phyloP scores from a whole-genome alignment of 1,140 invertebrate genomes.

The Rhizoglyphus robini region DNA sequence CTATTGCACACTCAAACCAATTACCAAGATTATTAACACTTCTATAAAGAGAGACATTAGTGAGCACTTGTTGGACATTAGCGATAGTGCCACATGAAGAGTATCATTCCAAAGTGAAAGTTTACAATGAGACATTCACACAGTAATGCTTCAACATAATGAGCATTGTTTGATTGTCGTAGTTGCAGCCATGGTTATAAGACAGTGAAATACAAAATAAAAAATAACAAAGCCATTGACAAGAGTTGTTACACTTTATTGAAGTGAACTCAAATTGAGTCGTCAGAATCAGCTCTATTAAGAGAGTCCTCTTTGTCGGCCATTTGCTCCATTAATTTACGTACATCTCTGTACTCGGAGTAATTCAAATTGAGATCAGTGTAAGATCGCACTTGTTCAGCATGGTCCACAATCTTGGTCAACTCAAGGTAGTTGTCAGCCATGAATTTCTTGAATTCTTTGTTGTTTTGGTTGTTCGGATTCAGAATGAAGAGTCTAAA shows the following conservation, averaged over 20 bases:
- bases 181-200: not conserved
- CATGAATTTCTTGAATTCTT: not conserved
- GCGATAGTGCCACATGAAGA: too few relatives aligned
- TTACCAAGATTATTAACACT: not conserved
- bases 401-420: not conserved
- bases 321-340: not conserved
- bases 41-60: not conserved
- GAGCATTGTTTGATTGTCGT: not conserved
- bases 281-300: not conserved
- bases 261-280: not conserved
- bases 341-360: not conserved
- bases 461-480: not conserved
- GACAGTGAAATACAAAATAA: too few relatives aligned
- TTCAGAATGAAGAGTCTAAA: conserved; percentile 1
- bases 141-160: not conserved
- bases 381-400: not conserved
- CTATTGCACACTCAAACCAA: not conserved
- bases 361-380: not conserved
- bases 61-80: not conserved
- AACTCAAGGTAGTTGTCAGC: not conserved
- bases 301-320: not conserved
- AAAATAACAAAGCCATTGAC: not conserved
- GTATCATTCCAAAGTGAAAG: too few relatives aligned
- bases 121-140: not conserved
- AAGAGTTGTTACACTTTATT: too few relatives aligned